Conservation (phyloP, 2,113 vertebrate species). For the Alectura lathami region DNA sequence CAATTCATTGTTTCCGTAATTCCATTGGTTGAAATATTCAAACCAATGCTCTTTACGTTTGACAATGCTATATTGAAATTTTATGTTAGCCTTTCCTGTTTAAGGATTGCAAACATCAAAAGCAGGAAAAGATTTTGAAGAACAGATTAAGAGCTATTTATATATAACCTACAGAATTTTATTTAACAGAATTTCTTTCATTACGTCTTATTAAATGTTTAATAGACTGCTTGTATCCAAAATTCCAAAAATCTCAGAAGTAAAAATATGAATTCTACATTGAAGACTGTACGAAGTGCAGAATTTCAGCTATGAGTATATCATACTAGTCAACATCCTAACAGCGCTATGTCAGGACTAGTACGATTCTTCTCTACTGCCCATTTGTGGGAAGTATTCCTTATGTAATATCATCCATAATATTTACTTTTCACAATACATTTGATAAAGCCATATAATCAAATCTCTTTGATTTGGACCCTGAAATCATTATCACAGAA, state of each 20-base stretch:
- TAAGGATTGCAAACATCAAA: background rate
- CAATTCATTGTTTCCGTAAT: background rate
- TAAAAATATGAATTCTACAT: background rate
- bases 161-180: background rate
- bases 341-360: no score
- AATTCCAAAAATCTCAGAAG: background rate
- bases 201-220: background rate
- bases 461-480: background rate
- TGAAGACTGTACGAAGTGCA: background rate
- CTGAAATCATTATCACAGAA: background rate
- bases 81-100: background rate
- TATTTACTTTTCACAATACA: background rate
- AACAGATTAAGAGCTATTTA: background rate
- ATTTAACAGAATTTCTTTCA: background rate
- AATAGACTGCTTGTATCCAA: background rate
- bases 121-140: background rate
- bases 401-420: background rate
- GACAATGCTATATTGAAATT: background rate
- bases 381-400: background rate
- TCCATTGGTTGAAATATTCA: background rate
- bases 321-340: background rate
- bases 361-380: background rate
- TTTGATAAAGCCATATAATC: background rate
- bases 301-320: background rate
- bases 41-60: conserved; percentile 3